phyloP scores from a whole-genome alignment of 1,140 invertebrate genomes.

The Philotrypesis tridentata region DNA sequence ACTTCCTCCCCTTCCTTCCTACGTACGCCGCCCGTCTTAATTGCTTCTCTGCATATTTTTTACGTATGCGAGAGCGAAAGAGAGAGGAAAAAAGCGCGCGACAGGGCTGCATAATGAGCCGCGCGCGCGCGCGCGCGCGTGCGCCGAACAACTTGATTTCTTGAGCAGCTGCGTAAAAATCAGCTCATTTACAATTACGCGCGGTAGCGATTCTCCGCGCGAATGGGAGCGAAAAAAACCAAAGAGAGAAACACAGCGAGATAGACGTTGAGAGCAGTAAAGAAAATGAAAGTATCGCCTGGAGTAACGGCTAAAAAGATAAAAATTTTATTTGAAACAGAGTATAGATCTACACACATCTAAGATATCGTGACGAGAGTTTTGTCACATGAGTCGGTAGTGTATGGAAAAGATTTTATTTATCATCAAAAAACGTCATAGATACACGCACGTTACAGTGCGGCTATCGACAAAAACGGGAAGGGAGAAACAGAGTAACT shows the following conservation, averaged over 20 bases:
- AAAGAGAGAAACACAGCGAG: too few species aligned
- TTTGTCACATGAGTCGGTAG: constrained; percentile 23
- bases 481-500: constrained; percentile 66
- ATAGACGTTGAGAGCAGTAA: neutral
- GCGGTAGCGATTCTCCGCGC: neutral
- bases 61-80: neutral
- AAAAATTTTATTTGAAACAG: neutral
- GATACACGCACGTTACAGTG: constrained; percentile 67
- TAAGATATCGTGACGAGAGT: constrained; percentile 44
- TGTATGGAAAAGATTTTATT: constrained; percentile 71
- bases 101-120: neutral
- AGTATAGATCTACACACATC: neutral
- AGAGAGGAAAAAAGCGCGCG: neutral
- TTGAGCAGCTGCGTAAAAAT: neutral
- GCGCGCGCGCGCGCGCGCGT: too few species aligned
- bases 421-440: constrained; percentile 69
- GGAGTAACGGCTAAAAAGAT: neutral
- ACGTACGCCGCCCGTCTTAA: neutral
- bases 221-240: neutral
- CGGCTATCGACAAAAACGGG: constrained; percentile 64
- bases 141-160: constrained; percentile 3
- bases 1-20: neutral
- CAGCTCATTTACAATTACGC: constrained; percentile 4
- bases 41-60: constrained; percentile 4
- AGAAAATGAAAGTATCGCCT: neutral